Conservation (phyloP, 2,113 vertebrate species). For the Chaetodon trifascialis region DNA sequence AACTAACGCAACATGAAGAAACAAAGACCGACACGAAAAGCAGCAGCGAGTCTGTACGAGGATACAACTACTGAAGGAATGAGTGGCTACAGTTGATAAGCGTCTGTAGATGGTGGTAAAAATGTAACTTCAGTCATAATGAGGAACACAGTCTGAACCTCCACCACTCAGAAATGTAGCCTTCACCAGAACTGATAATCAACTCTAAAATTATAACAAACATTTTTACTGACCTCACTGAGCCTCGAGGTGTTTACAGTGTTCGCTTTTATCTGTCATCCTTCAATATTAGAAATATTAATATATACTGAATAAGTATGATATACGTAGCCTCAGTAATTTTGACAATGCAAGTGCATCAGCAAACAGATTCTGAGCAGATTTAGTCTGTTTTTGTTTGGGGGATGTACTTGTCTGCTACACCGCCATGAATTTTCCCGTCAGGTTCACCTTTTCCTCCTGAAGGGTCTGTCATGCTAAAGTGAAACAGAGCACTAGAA, state of each 20-base stretch:
- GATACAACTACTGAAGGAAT: background rate
- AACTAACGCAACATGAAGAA: slow-evolving; percentile 45
- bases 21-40: slow-evolving; percentile 13
- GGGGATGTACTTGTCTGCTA: background rate
- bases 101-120: background rate
- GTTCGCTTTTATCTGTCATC: background rate
- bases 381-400: too few species aligned
- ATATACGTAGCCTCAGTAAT: too few species aligned
- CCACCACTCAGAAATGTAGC: background rate
- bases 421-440: background rate
- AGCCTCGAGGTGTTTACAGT: background rate
- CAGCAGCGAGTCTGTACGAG: background rate
- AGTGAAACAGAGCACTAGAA: background rate
- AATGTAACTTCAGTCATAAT: background rate
- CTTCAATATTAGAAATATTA: too few species aligned
- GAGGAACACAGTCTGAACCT: background rate
- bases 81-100: background rate
- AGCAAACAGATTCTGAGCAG: too few species aligned
- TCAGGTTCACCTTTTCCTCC: background rate
- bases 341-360: too few species aligned
- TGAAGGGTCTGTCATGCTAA: background rate
- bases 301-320: too few species aligned
- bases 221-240: background rate
- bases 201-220: background rate
- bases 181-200: background rate